Evolutionary conservation across 1,140 invertebrate species (phyloP).

Genomic region (Apocrypta bakeri): DNA sequence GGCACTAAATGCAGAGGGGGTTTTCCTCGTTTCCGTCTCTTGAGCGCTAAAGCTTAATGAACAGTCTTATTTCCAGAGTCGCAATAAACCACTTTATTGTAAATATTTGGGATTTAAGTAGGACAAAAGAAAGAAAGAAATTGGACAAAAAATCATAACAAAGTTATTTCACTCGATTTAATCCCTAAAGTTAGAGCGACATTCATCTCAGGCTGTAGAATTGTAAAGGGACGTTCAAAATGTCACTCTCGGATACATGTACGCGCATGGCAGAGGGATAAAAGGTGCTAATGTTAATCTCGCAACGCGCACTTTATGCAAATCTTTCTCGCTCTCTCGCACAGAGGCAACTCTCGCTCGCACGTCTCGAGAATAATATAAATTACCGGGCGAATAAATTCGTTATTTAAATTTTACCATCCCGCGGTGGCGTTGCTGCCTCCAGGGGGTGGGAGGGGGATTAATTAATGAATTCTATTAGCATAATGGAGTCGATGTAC

Average conservation of each 20-base stretch:
- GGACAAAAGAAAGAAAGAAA: too few relatives aligned
- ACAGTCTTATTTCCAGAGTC: background rate
- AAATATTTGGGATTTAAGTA: too few relatives aligned
- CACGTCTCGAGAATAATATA: constrained; percentile 28
- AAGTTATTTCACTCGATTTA: too few relatives aligned
- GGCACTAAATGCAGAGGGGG: too few relatives aligned
- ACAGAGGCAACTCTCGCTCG: background rate
- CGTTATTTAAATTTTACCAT: constrained; percentile 45
- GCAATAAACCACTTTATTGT: too few relatives aligned
- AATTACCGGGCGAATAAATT: constrained; percentile 37
- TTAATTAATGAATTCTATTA: constrained; percentile 46
- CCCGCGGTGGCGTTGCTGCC: background rate
- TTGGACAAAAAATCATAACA: too few relatives aligned
- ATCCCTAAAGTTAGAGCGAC: too few relatives aligned
- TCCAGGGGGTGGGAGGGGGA: background rate
- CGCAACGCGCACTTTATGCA: constrained; percentile 31
- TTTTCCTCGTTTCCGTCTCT: background rate
- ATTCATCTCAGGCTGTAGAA: too few relatives aligned
- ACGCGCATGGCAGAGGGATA: background rate
- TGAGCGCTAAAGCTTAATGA: background rate
- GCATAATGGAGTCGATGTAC: constrained; percentile 27
- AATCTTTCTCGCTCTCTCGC: background rate
- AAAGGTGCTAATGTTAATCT: constrained; percentile 37
- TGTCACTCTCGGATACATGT: background rate
- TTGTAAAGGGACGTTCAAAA: too few relatives aligned